Conservation (phyloP, 2,113 vertebrate genomes). For the Geococcyx californianus region DNA sequence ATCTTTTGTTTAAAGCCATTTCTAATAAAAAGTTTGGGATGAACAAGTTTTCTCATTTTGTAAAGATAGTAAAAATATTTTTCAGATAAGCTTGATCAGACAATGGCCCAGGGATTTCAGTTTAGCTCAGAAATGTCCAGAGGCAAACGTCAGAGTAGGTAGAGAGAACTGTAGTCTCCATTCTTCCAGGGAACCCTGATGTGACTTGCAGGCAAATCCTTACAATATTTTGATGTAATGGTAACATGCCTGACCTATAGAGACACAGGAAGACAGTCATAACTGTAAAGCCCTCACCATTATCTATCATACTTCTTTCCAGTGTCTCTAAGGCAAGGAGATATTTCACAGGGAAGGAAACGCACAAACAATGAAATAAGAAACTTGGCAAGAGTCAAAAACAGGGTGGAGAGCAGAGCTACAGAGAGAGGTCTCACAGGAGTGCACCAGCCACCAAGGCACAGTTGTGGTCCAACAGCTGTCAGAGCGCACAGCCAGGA, state of each 20-base stretch:
- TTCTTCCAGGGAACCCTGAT: background rate
- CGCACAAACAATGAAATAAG: background rate
- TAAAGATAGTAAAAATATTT: background rate
- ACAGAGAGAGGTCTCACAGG: background rate
- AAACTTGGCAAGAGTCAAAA: background rate
- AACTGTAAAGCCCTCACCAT: background rate
- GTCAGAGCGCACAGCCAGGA: background rate
- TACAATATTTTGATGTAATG: background rate
- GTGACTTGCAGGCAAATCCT: background rate
- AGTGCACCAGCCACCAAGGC: background rate
- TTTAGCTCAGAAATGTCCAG: background rate
- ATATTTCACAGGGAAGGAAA: background rate
- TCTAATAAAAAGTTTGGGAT: background rate
- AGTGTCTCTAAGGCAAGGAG: background rate
- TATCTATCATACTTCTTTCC: background rate
- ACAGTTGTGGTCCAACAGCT: background rate
- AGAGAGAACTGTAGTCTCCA: background rate
- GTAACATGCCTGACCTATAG: rapidly evolving
- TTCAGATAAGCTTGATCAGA: background rate
- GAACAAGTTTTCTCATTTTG: background rate
- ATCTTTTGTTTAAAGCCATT: background rate
- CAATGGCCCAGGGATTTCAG: background rate
- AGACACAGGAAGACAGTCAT: background rate
- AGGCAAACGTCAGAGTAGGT: background rate
- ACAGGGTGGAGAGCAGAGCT: background rate